Evolutionary conservation across 2,797 vertebrate species (phyloP).

Genomic region (Silurus lanzhouensis): DNA sequence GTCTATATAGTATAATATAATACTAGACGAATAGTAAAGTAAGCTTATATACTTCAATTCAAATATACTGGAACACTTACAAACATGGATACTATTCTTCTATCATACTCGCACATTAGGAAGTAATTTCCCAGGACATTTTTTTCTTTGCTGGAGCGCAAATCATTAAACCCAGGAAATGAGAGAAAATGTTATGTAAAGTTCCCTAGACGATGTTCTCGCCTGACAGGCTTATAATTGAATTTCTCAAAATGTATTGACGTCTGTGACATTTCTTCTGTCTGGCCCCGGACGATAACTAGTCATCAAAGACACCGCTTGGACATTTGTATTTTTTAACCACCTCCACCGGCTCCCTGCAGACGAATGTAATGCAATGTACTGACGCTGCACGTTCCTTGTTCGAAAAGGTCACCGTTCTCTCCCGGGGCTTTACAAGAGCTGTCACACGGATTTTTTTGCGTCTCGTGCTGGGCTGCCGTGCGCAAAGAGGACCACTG

Average conservation of each 20-base stretch:
- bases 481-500: slow-evolving; percentile 1
- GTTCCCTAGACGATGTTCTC: neutral
- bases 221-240: slow-evolving; percentile 13
- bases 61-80: neutral
- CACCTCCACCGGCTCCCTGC: neutral
- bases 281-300: neutral
- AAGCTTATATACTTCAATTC: neutral
- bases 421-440: neutral
- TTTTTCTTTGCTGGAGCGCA: neutral
- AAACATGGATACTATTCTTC: neutral
- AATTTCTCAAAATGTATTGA: slow-evolving; percentile 17
- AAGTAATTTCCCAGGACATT: neutral
- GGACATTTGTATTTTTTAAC: slow-evolving; percentile 26
- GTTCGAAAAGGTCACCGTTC: slow-evolving; percentile 18
- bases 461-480: neutral
- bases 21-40: neutral
- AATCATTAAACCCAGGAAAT: neutral
- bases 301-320: slow-evolving; percentile 17
- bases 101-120: neutral
- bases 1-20: too few species aligned
- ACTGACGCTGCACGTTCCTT: slow-evolving; percentile 17
- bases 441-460: neutral
- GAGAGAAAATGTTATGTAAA: neutral
- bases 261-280: slow-evolving; percentile 5
- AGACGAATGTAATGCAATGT: neutral